Evolutionary conservation across 2,113 vertebrate genomes (phyloP).

Genomic region (Hemiscyllium ocellatum): DNA sequence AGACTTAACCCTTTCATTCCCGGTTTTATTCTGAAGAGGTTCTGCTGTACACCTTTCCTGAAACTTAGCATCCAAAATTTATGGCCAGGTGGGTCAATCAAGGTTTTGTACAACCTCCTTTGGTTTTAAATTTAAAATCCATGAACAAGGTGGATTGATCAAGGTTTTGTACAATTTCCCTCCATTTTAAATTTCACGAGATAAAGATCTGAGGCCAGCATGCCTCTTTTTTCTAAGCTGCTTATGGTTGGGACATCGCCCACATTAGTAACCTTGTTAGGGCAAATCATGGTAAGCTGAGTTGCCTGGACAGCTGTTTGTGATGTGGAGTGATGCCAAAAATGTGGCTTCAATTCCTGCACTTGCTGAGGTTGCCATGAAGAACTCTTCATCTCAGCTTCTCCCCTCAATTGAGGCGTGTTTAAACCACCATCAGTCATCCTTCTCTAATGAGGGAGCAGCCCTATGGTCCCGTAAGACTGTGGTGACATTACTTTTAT

Average conservation of each 20-base stretch:
- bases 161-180: background rate
- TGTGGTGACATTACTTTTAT: no score
- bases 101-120: background rate
- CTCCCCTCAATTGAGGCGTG: no score
- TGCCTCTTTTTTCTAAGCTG: background rate
- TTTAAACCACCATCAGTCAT: no score
- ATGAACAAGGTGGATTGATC: background rate
- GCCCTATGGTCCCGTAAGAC: no score
- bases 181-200: background rate
- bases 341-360: no score
- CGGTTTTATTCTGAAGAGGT: background rate
- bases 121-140: background rate
- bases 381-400: no score
- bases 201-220: background rate
- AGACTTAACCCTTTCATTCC: background rate
- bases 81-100: background rate
- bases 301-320: no score
- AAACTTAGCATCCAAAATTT: background rate
- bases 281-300: background rate
- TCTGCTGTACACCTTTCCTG: background rate
- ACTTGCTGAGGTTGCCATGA: no score
- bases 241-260: background rate
- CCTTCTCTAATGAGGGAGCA: no score
- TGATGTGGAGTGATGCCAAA: no score
- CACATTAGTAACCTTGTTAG: background rate